Base-by-base conservation (phyloP, 2,888 invertebrate genomes). In the Tenthredo livida region DNA sequence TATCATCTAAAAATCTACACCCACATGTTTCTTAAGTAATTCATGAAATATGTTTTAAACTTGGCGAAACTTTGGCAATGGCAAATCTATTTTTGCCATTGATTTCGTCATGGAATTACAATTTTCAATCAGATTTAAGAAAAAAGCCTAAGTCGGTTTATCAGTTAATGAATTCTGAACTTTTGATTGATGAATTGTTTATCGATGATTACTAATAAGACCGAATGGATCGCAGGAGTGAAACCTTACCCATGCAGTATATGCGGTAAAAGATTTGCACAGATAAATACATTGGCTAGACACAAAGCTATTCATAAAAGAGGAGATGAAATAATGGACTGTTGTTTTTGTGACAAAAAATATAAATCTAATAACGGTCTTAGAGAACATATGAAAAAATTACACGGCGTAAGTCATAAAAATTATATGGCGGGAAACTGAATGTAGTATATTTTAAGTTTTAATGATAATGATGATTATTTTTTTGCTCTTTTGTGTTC, bases 171-270 rank as follows among this genome's bases (percentile, higher is more conserved):
- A 47, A 47, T 47, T 47, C 12, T 43, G 43, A 43, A 43, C 43
- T 43, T 43, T 50, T 50, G 17, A 50, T n/a, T 50, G 15, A 50
- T 40, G 12, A 58, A 58, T 65, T 29, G n/a, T 58, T 65, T 25
- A 84, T 73, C 25, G 12, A 84, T 67, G 17, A 67, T 67, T 67
- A 67, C 67, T 67, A 67, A 33, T 33, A 1, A 33, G 6, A 67
- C 29, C 33, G 17, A 67, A 17, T 67, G 67, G 17, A 72, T 72
- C 85, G 37, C 47, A 92, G 93, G 93, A 75, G 87, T 91, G 12
- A 93, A 93, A 85, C 93, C 93, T 15, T 93, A 93, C 87, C 91
- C 91, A 1, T 93, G 93, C 85, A 89, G 89, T 4, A 87, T 90
- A 58, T 93, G 93, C 86, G 92, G 92, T 0, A 91, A 91, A 84